Percentiles rank a stretch among this genome's conserved stretches.
Conservation (phyloP, 2,888 invertebrate genomes). For the Aelia acuminata region DNA sequence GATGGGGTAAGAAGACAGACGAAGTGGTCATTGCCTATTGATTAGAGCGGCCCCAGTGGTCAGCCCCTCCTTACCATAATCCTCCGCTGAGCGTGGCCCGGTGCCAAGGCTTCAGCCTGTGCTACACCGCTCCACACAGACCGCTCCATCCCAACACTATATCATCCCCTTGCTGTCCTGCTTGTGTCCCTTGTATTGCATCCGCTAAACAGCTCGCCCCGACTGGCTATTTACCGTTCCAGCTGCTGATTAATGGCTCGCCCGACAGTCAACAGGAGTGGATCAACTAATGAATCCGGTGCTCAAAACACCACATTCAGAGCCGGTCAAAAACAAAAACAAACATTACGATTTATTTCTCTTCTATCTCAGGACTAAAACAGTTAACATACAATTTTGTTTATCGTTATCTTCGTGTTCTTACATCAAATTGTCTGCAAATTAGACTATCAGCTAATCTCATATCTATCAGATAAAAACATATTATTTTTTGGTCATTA, state of each 20-base stretch:
- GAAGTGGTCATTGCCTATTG: constrained; percentile 31
- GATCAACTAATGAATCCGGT: neutral
- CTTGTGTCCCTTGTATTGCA: neutral
- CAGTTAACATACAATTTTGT: too few species aligned
- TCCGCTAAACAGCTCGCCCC: neutral
- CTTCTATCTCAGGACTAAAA: too few species aligned
- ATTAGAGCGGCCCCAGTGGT: neutral
- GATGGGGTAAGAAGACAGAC: neutral
- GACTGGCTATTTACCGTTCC: neutral
- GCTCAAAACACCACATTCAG: neutral
- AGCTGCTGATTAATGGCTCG: neutral
- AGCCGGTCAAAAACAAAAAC: neutral
- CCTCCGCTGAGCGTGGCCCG: neutral
- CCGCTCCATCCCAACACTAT: neutral
- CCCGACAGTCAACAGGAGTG: neutral
- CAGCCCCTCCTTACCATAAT: constrained; percentile 44
- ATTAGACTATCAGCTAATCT: too few species aligned
- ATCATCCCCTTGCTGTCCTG: neutral
- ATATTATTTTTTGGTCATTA: too few species aligned
- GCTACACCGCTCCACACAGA: neutral
- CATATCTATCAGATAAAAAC: too few species aligned
- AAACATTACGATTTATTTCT: too few species aligned
- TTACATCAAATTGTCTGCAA: too few species aligned
- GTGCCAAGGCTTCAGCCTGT: neutral
- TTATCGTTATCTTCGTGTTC: too few species aligned